Evolutionary conservation across 2,797 vertebrate species (phyloP).

Genomic region (Galagoides demidoff): DNA sequence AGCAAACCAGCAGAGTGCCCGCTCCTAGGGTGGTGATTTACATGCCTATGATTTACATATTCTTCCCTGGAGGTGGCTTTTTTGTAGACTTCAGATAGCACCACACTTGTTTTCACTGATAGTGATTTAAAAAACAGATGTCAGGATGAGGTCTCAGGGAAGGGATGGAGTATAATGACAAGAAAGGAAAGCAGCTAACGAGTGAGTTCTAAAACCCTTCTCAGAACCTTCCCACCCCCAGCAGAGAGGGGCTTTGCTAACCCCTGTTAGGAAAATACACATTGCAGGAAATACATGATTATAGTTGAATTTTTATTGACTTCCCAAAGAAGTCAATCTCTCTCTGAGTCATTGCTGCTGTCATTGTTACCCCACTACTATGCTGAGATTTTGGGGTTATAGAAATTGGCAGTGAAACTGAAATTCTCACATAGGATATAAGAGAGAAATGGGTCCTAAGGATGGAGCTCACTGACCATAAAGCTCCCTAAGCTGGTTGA

Average conservation of each 20-base stretch:
- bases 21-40: neutral
- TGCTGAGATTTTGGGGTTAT: neutral
- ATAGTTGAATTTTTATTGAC: conserved; percentile 49
- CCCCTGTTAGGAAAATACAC: neutral
- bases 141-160: neutral
- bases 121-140: conserved; percentile 48
- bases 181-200: neutral
- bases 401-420: neutral
- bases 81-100: neutral
- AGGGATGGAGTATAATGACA: neutral
- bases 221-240: neutral
- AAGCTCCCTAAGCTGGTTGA: neutral
- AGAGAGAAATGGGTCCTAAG: neutral
- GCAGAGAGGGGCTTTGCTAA: neutral
- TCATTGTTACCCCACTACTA: neutral
- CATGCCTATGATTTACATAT: neutral
- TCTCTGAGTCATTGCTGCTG: neutral
- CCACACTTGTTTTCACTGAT: conserved; percentile 35
- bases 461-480: neutral
- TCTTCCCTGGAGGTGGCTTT: conserved; percentile 1
- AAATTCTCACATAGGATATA: neutral
- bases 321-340: neutral
- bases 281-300: neutral
- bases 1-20: neutral
- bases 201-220: neutral